Base-by-base conservation (phyloP, 2,113 vertebrate genomes). In the Myiozetetes cayanensis region DNA sequence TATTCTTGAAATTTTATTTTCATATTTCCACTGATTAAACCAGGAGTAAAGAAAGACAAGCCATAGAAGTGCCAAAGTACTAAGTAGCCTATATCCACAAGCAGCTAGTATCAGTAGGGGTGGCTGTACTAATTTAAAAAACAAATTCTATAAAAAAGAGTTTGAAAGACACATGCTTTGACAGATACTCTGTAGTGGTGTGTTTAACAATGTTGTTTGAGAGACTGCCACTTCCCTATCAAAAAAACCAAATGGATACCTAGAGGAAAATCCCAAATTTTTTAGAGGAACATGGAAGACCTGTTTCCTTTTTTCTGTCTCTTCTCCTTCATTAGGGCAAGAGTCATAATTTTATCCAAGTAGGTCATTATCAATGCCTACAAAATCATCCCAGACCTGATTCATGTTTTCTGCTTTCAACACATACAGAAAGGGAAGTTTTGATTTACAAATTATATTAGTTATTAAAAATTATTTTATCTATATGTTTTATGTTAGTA, bases 41-140 rank as follows among this genome's bases (percentile, higher is more conserved):
- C 10, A 49, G 43, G n/a, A 85, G 7, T 56, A 46, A 96, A 86
- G 35, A 62, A 17, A 82, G 56, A 33, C 10, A 77, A 55, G 8
- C 53, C 20, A 30, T 3, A 81, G 44, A 6, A 73, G 59, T 17
- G 14, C 12, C 15, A 52, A 73, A 80, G 33, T 41, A 70, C 39
- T 28, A 37, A 73, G 22, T 19, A 53, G 14, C 19, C 28, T 35
- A 31, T 41, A 70, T 23, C 18, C 16, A 76, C 44, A 68, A 47
- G 14, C 25, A 87, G 9, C 17, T 61, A 77, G 18, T 19, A 52
- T 20, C 46, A 70, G 14, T 25, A 70, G 25, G 9, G 9, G 20
- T 2, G 1, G 35, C 6, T 0, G 0, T 41, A 89, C 23, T 7
- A 27, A 66, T 14, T 49, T 50, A 37, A 43, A 67, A 58, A 68